Base-by-base conservation (phyloP, 2,888 invertebrate genomes). In the Stenolophus ochropezus region DNA sequence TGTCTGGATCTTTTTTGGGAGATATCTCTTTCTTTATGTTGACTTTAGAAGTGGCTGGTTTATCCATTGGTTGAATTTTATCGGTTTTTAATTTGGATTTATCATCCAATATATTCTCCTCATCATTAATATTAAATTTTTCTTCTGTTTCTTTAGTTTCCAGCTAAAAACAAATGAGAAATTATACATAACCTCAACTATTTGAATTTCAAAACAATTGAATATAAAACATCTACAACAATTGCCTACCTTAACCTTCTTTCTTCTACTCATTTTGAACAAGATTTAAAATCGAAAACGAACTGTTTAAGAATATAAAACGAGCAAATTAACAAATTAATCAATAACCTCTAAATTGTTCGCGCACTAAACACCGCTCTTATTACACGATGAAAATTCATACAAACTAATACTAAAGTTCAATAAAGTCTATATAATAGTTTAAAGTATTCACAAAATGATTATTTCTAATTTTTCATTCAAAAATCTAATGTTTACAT, bases 111-210 rank as follows among this genome's bases (percentile, higher is more conserved):
- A 91, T 91, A 84, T 92, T 92, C 86, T 93, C 93, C 76, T 91
- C 91, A 83, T 94, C 94, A 79, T 91, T 88, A 83, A 88, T 88
- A 87, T 91, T 93, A 82, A 92, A 90, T 86, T 94, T 94, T 84
- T 94, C 94, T 84, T 94, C 94, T 86, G 93, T 88, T 88, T 94
- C 94, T 85, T 92, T 92, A 82, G 89, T 92, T 88, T 93, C 93
- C 89, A 93, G 92, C 93, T 93, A 83, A 83, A 85, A 86, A 83
- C 82, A 71, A 78, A 23, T 11, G 47, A 75, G 42, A 56, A 65
- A 73, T 82, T 49, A 81, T 76, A 81, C 56, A 81, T 85, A 84
- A 85, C 84, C 85, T 84, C 79, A 74, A 61, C 1, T 51, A 73
- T 79, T 82, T 71, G 42, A 18, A 73, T 23, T 1, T 18, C 47